Evolutionary conservation across 2,113 vertebrate species (phyloP).

Genomic region (Nibea coibor): DNA sequence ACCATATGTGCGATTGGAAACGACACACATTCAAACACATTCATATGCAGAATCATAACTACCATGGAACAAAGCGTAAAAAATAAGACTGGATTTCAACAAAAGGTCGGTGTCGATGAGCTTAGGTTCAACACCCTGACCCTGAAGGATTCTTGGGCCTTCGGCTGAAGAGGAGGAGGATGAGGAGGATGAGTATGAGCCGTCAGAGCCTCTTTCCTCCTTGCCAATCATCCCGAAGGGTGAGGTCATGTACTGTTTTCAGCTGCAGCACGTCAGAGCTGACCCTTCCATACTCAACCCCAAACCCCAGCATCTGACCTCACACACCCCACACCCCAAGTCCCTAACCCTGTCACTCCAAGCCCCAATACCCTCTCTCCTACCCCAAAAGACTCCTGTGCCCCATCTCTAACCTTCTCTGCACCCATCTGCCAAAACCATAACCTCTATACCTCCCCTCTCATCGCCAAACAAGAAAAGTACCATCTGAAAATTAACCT

Average conservation of each 20-base stretch:
- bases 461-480: slow-evolving; percentile 79
- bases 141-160: slow-evolving; percentile 54
- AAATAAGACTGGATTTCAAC: slow-evolving; percentile 46
- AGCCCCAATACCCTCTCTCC: slow-evolving; percentile 70
- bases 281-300: slow-evolving; percentile 64
- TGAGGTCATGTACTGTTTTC: slow-evolving; percentile 73
- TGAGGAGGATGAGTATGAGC: slow-evolving; percentile 60
- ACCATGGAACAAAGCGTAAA: slow-evolving; percentile 42
- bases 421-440: slow-evolving; percentile 78
- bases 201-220: slow-evolving; percentile 68
- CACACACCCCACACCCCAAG: slow-evolving; percentile 72
- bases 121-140: slow-evolving; percentile 62
- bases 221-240: slow-evolving; percentile 74
- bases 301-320: slow-evolving; percentile 74
- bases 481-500: slow-evolving; percentile 78
- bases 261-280: slow-evolving; percentile 56
- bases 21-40: slow-evolving; percentile 45
- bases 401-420: slow-evolving; percentile 72
- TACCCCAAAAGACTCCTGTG: slow-evolving; percentile 66
- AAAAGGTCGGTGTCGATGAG: slow-evolving; percentile 56
- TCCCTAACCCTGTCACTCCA: slow-evolving; percentile 84
- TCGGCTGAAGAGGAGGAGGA: slow-evolving; percentile 42
- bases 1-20: slow-evolving; percentile 53
- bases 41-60: slow-evolving; percentile 71
- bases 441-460: slow-evolving; percentile 76